Evolutionary conservation across 1,140 invertebrate species (phyloP).

Genomic region (Pseudomyrmex cubaensis): DNA sequence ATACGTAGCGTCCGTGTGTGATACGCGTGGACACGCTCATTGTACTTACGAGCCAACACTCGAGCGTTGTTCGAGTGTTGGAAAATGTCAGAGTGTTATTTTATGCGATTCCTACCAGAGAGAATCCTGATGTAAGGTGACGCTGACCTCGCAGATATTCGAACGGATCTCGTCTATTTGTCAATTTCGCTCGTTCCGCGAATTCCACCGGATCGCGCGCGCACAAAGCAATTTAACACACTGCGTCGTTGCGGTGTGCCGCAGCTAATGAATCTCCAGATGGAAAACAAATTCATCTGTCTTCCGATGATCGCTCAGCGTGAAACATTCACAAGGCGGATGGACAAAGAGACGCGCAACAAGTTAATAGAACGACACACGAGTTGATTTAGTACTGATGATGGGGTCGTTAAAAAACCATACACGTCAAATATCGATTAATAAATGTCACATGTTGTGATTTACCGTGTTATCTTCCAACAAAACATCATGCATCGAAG

Average conservation of each 20-base stretch:
- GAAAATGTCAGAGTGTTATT: slow-evolving; percentile 58
- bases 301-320: background rate
- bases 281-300: background rate
- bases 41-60: background rate
- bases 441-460: background rate
- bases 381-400: background rate
- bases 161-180: slow-evolving; percentile 6
- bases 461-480: background rate
- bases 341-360: background rate
- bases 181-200: background rate
- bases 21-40: slow-evolving; percentile 15
- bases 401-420: background rate
- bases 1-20: background rate
- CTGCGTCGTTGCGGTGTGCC: background rate
- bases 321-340: background rate
- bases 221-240: too few species aligned
- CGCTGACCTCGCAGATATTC: slow-evolving; percentile 16
- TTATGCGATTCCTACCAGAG: background rate
- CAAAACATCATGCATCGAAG: slow-evolving; percentile 13
- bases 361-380: background rate
- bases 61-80: background rate
- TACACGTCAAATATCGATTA: background rate
- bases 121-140: background rate
- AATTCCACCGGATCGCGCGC: background rate
- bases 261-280: slow-evolving; percentile 20